Base-by-base conservation (phyloP, 2,888 invertebrate species). In the Erpobdella octoculata region DNA sequence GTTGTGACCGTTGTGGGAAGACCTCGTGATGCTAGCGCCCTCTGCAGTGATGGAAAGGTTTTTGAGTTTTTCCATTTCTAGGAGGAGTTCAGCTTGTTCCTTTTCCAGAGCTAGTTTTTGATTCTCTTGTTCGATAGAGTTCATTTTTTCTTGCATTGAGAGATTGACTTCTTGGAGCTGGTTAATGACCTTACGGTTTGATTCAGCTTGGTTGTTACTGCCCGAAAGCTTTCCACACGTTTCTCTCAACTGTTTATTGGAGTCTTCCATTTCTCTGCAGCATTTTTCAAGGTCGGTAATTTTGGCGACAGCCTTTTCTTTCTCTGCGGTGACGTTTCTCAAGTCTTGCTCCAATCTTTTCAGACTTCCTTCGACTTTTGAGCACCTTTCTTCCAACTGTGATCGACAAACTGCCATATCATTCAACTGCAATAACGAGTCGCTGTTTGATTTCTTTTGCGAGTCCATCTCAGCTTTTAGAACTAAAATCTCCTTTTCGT, bases 31-130 rank as follows among this genome's bases (percentile, higher is more conserved):
- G 33, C 28, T 41, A 28, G 41, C 48, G 8, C 35, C 28, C 6
- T 36, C 25, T 8, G 21, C n/a, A n/a, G n/a, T 15, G n/a, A 35
- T 48, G 21, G 70, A 28, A 12, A 72, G 69, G 36, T 72, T 72
- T 69, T 65, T 72, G 6, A 72, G 46, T 62, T 66, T 41, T 48
- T 72, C 72, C 64, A 72, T 72, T 70, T 65, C 70, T 33, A 72
- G 58, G n/a, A 72, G 28, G 21, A 66, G 48, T 33, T 59, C 64
- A 9, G 69, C 37, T 31, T 69, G 59, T 21, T 70, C 70, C 21
- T 72, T 72, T 62, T 72, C 64, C 38, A 62, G 25, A 15, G 36
- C 25, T 21, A 72, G 62, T 15, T 62, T 72, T 31, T 72, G 61
- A n/a, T 70, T 70, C 31, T 72, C 72, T 36, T 62, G 28, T 33